A percentile compares a stretch with the other conserved stretches of the same genome.
These are phyloP conservation scores for Corella eumyota DNA, from an alignment of 23 tunicate genomes.

Conservation along the genomic window DNA sequence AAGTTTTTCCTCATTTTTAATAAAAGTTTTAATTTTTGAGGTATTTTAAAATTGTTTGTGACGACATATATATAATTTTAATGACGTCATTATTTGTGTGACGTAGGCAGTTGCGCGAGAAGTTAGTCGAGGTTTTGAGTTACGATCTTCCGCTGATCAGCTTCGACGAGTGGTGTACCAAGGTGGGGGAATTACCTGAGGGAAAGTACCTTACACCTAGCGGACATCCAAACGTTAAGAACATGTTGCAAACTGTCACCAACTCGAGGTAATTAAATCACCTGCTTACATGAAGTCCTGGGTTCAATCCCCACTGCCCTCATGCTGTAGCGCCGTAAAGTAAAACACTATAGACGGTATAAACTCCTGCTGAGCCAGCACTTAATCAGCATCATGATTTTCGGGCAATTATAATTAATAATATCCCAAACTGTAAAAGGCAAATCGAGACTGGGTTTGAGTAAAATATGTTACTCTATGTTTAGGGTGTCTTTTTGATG, in stretches of 20 bases:
- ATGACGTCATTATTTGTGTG: too few species aligned
- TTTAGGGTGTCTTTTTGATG: too few species aligned
- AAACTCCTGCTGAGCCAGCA: too few species aligned
- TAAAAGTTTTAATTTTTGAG: neutral
- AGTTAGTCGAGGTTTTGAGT: slow-evolving; percentile 25
- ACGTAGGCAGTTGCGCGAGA: slow-evolving; percentile 33
- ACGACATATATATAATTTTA: neutral
- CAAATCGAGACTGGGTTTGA: too few species aligned
- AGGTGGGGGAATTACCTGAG: slow-evolving; percentile 17
- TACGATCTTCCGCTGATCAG: slow-evolving; percentile 35
- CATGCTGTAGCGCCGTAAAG: too few species aligned
- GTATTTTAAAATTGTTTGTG: neutral
- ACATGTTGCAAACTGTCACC: slow-evolving; percentile 40
- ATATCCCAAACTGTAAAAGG: too few species aligned
- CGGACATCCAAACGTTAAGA: slow-evolving; percentile 41
- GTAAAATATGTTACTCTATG: too few species aligned
- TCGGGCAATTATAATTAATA: too few species aligned
- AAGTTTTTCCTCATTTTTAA: neutral
- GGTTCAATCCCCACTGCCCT: too few species aligned
- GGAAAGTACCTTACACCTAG: neutral
- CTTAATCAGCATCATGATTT: too few species aligned
- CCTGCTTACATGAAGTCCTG: neutral
- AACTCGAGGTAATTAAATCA: slow-evolving; percentile 14
- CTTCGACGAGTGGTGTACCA: slow-evolving; percentile 71
- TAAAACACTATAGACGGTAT: too few species aligned